Evolutionary conservation across 1,140 invertebrate species (phyloP), one percentile per base, ranked within the genome.

Genomic region (Brachionus manjavacas): DNA sequence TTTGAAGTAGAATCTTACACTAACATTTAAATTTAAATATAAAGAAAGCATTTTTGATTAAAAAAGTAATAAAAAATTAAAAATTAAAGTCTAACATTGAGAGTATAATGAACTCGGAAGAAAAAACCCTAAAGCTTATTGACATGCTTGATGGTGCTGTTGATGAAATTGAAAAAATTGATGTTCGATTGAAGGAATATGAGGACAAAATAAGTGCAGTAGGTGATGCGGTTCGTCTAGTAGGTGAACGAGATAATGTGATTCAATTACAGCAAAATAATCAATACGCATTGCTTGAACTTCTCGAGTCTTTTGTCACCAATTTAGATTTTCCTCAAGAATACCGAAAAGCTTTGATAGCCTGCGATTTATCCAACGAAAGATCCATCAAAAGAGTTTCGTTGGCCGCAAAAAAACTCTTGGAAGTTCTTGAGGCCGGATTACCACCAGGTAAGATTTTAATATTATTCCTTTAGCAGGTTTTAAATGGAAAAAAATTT

Each of bases 81-180:
- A 35, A 35, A 35, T 35, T 7, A 35, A 35, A 83, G 81, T 68
- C 81, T 49, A 83, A 83, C 39, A 68, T 83, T 70, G 81, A 83
- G 35, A 83, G 60, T 14, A 68, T 83, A 70, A 83, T 83, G 81
- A 46, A 68, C n/a, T 83, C 81, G n/a, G 81, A 83, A 43, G 60
- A 83, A 25, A 46, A 68, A 70, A 68, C 81, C n/a, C 25, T 83
- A 9, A 68, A 83, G 49, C 16, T 83, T 3, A 83, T 83, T 8
- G 60, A 83, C 14, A 83, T 83, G 81, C 35, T 83, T 3, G 81
- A 83, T 16, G 41, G n/a, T 23, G 68, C 81, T 16, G 68, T 83
- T 14, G 60, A 49, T 2, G 81, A 83, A 83, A 49, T 83, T n/a
- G 60, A 68, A 46, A 83, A 83, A 83, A 83, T 83, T 39, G 81